Percentiles rank a stretch among this genome's conserved stretches.
These are phyloP conservation scores for Percina caprodes DNA, from an alignment of 2,113 vertebrate genomes.

Conservation along the genomic window DNA sequence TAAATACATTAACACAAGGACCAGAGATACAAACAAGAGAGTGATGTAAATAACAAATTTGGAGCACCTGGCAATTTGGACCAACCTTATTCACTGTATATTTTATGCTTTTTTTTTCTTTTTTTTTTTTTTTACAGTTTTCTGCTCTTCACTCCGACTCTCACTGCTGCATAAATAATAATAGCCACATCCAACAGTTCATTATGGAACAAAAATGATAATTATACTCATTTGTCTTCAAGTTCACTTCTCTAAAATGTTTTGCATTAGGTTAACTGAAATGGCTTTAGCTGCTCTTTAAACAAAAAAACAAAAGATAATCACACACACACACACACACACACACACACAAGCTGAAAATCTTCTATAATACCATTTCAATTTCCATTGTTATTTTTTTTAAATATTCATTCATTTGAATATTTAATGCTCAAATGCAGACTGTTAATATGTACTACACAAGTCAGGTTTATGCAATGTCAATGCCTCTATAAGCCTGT, in stretches of 20 bases:
- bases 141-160: neutral
- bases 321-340: neutral
- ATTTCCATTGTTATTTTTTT: no score
- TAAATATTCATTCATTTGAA: no score
- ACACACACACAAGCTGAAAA: neutral
- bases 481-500: no score
- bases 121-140: neutral
- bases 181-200: neutral
- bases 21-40: neutral
- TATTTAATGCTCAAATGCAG: no score
- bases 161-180: conserved; percentile 17
- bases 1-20: neutral
- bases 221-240: conserved; percentile 24
- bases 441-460: no score
- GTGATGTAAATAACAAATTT: neutral
- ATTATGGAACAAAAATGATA: conserved; percentile 3
- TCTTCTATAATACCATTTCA: no score
- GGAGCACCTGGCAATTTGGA: conserved; percentile 21
- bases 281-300: neutral
- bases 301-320: neutral
- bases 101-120: neutral
- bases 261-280: conserved; percentile 3
- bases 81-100: neutral
- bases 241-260: conserved; percentile 2
- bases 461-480: no score